Conservation (phyloP, 1,140 invertebrate species). For the Hyles euphorbiae region DNA sequence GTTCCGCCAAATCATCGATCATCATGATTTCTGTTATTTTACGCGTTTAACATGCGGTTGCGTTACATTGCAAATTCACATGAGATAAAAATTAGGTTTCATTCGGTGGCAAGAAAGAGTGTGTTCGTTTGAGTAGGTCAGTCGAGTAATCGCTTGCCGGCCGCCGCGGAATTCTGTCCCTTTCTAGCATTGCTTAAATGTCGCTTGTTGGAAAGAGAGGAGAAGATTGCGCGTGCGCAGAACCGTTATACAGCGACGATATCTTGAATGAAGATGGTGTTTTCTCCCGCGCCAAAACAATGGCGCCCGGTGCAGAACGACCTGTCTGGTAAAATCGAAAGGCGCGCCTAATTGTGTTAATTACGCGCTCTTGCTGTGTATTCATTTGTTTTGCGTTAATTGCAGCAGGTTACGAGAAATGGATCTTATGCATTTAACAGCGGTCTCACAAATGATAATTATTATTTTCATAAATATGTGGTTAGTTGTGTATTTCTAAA, state of each 20-base stretch:
- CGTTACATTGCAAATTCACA: slow-evolving; percentile 53
- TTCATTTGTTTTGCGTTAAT: slow-evolving; percentile 1
- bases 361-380: slow-evolving; percentile 37
- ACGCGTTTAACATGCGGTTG: slow-evolving; percentile 35
- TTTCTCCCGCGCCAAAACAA: slow-evolving; percentile 73
- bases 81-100: slow-evolving; percentile 70
- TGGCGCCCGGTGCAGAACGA: slow-evolving; percentile 47
- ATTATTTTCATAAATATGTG: too few species aligned
- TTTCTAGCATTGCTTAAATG: slow-evolving; percentile 16
- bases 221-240: slow-evolving; percentile 41
- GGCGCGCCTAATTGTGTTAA: slow-evolving; percentile 49
- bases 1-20: slow-evolving; percentile 26
- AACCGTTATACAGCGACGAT: slow-evolving; percentile 67
- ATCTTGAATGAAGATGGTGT: slow-evolving; percentile 72
- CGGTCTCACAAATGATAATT: too few species aligned
- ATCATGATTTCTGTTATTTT: slow-evolving; percentile 41
- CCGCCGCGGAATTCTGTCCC: slow-evolving; percentile 37
- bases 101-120: slow-evolving; percentile 65
- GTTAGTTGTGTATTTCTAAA: too few species aligned
- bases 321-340: slow-evolving; percentile 61
- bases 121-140: slow-evolving; percentile 71
- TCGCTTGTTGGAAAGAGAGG: slow-evolving; percentile 29
- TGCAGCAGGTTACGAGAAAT: not conserved
- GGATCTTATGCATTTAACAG: not conserved
- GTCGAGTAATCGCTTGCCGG: slow-evolving; percentile 67